phyloP scores from a whole-genome alignment of 2,113 vertebrate genomes.

The Archilochus colubris region DNA sequence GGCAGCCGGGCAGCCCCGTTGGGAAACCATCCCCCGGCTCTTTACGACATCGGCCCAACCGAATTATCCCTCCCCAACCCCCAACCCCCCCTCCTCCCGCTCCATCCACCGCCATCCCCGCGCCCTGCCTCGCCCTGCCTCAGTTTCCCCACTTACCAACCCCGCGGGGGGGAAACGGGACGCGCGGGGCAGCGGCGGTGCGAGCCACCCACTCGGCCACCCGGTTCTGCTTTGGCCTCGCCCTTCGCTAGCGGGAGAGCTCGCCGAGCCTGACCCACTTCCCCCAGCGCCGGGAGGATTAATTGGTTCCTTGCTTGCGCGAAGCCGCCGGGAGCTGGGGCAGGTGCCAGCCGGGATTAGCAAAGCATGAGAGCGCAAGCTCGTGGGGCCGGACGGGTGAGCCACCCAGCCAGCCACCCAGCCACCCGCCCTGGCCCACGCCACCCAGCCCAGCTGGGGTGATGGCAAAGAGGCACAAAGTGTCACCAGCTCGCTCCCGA shows the following conservation, averaged over 20 bases:
- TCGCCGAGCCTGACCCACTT: constrained; percentile 67
- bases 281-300: constrained; percentile 54
- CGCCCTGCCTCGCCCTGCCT: background rate
- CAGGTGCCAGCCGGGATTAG: constrained; percentile 62
- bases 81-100: background rate
- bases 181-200: background rate
- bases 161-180: background rate
- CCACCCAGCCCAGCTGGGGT: accelerated
- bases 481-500: background rate
- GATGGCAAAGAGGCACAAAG: background rate
- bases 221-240: constrained; percentile 22
- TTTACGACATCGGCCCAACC: constrained; percentile 45
- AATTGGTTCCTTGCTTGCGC: constrained; percentile 58
- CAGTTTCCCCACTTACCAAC: constrained; percentile 58
- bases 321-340: constrained; percentile 61
- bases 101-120: background rate
- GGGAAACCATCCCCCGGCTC: background rate
- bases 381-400: background rate
- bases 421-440: background rate
- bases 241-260: constrained; percentile 64
- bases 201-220: background rate
- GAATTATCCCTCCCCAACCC: constrained; percentile 1
- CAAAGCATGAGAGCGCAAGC: constrained; percentile 53
- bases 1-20: background rate
- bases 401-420: background rate